A percentile compares a stretch with the other conserved stretches of the same genome.
Conservation (phyloP, 2,888 invertebrate species). For the Prenolepis imparis region DNA sequence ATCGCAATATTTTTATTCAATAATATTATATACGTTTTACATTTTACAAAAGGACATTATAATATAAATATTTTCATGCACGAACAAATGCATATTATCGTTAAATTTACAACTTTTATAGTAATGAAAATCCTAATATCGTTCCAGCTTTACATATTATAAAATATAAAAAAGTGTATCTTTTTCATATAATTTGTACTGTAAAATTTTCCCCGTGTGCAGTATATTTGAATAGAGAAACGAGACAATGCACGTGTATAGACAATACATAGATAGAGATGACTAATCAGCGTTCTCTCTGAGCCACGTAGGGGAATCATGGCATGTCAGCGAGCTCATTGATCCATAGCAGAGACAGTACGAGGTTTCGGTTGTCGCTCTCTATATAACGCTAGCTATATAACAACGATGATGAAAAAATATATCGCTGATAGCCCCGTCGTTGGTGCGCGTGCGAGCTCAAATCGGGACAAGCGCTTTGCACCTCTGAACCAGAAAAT, state of each 20-base stretch:
- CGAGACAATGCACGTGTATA: neutral
- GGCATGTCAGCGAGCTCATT: slow-evolving; percentile 32
- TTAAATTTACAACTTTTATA: neutral
- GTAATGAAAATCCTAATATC: neutral
- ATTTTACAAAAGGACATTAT: neutral
- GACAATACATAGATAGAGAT: slow-evolving; percentile 5
- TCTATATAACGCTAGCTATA: slow-evolving; percentile 12
- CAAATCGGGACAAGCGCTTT: slow-evolving; percentile 48
- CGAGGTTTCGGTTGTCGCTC: neutral
- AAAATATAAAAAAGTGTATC: neutral
- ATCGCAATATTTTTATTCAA: neutral
- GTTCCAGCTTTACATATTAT: neutral
- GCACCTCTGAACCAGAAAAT: slow-evolving; percentile 55
- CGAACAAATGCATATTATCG: neutral
- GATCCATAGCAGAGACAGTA: slow-evolving; percentile 28
- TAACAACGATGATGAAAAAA: slow-evolving; percentile 46
- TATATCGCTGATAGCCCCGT: slow-evolving; percentile 40
- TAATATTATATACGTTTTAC: neutral
- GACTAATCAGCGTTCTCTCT: slow-evolving; percentile 44
- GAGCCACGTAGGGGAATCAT: slow-evolving; percentile 20
- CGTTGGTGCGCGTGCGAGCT: slow-evolving; percentile 20
- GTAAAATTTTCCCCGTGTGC: neutral
- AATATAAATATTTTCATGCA: neutral
- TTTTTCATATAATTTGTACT: neutral
- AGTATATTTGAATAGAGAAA: neutral